phyloP scores from a whole-genome alignment of 2,797 vertebrate genomes.

The Poecilia velifera region DNA sequence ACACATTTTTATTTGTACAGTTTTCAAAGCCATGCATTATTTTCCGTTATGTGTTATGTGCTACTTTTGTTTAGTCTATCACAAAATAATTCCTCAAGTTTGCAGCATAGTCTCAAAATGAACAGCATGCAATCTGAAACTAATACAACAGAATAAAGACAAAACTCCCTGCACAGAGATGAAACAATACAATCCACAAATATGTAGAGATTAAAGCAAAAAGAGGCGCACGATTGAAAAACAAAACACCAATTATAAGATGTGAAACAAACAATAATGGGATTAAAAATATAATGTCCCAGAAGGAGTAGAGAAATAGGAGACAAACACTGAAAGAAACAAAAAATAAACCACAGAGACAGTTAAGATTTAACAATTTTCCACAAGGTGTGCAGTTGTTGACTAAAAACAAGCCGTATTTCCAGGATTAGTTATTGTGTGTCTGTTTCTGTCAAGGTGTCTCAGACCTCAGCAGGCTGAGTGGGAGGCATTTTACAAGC shows the following conservation, averaged over 20 bases:
- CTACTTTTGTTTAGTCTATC: background rate
- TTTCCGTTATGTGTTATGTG: background rate
- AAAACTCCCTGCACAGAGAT: background rate
- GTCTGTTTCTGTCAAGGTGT: slow-evolving; percentile 19
- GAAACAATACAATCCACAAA: background rate
- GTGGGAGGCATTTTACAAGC: slow-evolving; percentile 15
- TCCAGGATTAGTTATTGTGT: slow-evolving; percentile 3
- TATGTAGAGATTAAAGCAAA: background rate
- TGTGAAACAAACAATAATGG: background rate
- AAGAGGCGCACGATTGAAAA: background rate
- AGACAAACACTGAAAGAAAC: slow-evolving; percentile 1
- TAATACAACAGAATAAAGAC: background rate
- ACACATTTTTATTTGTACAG: background rate
- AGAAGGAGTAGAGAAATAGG: background rate
- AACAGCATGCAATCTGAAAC: slow-evolving; percentile 1
- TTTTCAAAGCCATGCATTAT: background rate
- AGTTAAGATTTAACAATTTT: background rate
- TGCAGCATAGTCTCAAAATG: background rate
- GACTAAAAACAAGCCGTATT: background rate
- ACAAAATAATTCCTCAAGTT: background rate
- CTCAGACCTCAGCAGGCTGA: slow-evolving; percentile 18
- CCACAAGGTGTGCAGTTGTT: background rate
- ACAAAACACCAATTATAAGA: slow-evolving; percentile 5
- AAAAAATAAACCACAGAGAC: background rate
- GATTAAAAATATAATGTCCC: slow-evolving; percentile 5